Percentiles rank a stretch among this genome's conserved stretches.
phyloP scores from a whole-genome alignment of 2,888 invertebrate species.

The Amphipyra berbera region DNA sequence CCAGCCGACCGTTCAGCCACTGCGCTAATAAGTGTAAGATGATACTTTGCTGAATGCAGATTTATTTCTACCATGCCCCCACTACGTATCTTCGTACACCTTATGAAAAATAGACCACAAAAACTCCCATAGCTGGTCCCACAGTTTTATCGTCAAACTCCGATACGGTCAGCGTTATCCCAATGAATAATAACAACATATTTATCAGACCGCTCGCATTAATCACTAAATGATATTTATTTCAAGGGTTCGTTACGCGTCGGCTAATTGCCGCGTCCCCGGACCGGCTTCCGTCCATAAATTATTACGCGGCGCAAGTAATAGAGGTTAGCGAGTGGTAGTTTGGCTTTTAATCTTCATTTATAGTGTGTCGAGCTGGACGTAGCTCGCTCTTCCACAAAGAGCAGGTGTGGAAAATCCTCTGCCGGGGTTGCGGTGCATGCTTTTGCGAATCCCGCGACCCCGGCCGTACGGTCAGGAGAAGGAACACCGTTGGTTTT shows the following conservation, averaged over 20 bases:
- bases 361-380: neutral
- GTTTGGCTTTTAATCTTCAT: constrained; percentile 9
- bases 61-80: neutral
- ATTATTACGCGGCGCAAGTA: constrained; percentile 76
- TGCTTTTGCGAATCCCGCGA: too few species aligned
- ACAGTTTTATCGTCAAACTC: constrained; percentile 20
- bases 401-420: too few species aligned
- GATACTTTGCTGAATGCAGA: neutral
- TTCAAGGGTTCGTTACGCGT: constrained; percentile 87
- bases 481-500: too few species aligned
- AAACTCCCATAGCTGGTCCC: neutral
- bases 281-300: constrained; percentile 82
- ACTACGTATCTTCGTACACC: neutral
- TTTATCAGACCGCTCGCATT: constrained; percentile 80
- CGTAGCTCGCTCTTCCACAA: too few species aligned
- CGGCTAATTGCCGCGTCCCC: constrained; percentile 87
- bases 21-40: neutral
- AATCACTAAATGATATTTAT: constrained; percentile 88
- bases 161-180: constrained; percentile 39
- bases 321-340: constrained; percentile 52
- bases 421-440: too few species aligned
- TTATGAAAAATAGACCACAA: neutral
- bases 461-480: too few species aligned
- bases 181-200: constrained; percentile 76
- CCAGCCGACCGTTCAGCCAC: too few species aligned